Conservation (phyloP, 2,888 invertebrate species). For the Volucella bombylans region DNA sequence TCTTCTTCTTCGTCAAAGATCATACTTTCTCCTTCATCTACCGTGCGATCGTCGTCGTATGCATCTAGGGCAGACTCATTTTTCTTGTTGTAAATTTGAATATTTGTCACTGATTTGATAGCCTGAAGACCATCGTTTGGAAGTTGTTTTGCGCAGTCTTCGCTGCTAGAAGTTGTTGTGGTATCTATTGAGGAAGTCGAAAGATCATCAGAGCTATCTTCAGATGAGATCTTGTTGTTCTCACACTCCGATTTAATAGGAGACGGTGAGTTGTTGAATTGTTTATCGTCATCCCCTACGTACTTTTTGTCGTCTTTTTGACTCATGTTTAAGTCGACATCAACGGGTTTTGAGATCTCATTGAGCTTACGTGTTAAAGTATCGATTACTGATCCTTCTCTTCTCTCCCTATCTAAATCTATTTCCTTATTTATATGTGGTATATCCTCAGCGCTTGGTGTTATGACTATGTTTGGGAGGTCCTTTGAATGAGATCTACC, state of each 20-base stretch:
- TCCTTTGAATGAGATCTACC: conserved; percentile 77
- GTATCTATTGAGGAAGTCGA: conserved; percentile 64
- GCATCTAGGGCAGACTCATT: conserved; percentile 53
- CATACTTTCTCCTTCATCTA: conserved; percentile 79
- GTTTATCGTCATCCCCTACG: conserved; percentile 77
- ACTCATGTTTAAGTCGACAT: conserved; percentile 77
- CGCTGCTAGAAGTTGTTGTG: conserved; percentile 59
- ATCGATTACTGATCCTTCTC: conserved; percentile 78
- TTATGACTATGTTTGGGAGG: conserved; percentile 81
- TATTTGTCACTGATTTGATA: conserved; percentile 84
- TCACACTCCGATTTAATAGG: conserved; percentile 76
- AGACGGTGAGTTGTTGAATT: conserved; percentile 76
- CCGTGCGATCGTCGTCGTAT: conserved; percentile 80
- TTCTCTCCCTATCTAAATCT: conserved; percentile 77
- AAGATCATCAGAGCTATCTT: conserved; percentile 58
- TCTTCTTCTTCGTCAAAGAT: conserved; percentile 79
- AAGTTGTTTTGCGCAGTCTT: conserved; percentile 75
- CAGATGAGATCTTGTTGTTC: conserved; percentile 70
- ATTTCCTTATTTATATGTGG: conserved; percentile 78
- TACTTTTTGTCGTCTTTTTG: conserved; percentile 78
- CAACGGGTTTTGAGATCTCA: conserved; percentile 77
- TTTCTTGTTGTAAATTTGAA: conserved; percentile 82
- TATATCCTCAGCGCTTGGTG: conserved; percentile 80
- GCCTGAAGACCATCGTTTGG: conserved; percentile 81
- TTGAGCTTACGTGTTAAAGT: conserved; percentile 78